A percentile compares a stretch with the other conserved stretches of the same genome.
Conservation (phyloP, 1,140 invertebrate species). For the Sesamia nonagrioides region DNA sequence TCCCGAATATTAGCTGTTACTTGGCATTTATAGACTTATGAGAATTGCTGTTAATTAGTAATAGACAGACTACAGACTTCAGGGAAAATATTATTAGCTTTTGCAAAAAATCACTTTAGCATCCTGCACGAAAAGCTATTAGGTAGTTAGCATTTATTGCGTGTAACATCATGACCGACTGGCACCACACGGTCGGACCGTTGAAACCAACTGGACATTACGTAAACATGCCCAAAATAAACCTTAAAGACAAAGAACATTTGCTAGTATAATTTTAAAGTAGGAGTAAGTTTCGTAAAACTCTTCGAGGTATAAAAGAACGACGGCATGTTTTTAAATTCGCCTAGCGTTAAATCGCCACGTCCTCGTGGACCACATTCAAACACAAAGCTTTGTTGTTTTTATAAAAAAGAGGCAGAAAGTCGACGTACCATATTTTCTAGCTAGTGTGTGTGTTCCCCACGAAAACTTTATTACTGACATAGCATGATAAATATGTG, state of each 20-base stretch:
- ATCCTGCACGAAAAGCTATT: constrained; percentile 8
- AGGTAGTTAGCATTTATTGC: constrained; percentile 49
- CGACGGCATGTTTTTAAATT: constrained; percentile 34
- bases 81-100: constrained; percentile 3
- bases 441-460: constrained; percentile 52
- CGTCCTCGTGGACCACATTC: constrained; percentile 38
- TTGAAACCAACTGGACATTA: constrained; percentile 12
- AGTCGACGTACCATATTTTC: constrained; percentile 51
- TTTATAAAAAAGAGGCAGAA: constrained; percentile 43
- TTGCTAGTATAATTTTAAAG: constrained; percentile 19
- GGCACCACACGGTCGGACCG: constrained; percentile 20
- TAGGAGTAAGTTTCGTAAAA: constrained; percentile 6
- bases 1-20: constrained; percentile 16
- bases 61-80: constrained; percentile 7
- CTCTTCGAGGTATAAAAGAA: constrained; percentile 18
- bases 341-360: constrained; percentile 32
- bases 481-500: constrained; percentile 60
- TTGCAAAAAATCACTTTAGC: constrained; percentile 23
- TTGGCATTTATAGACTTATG: constrained; percentile 7
- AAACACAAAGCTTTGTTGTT: constrained; percentile 49
- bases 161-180: constrained; percentile 27
- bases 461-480: constrained; percentile 62
- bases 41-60: constrained; percentile 22
- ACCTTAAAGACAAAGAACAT: constrained; percentile 13
- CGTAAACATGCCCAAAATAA: constrained; percentile 28